Evolutionary conservation across 1,140 invertebrate species (phyloP).

Genomic region (Ptiloglossa arizonensis): DNA sequence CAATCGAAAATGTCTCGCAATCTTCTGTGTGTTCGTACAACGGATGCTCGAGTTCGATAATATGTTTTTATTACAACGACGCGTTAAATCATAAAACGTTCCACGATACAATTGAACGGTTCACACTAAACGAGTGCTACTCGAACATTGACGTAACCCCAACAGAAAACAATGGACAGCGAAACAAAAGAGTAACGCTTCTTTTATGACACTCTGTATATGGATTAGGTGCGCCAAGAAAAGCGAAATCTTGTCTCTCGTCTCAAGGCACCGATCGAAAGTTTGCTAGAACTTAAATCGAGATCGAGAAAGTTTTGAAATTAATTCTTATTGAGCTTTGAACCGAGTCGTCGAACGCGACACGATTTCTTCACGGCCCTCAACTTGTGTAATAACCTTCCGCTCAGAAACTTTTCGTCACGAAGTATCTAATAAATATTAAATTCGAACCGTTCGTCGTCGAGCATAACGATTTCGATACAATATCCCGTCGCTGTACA

Average conservation of each 20-base stretch:
- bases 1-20: no score
- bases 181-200: no score
- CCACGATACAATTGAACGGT: no score
- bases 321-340: constrained; percentile 71
- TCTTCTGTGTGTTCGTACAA: no score
- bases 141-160: no score
- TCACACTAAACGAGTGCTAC: no score
- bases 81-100: no score
- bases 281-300: constrained; percentile 72
- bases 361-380: constrained; percentile 59
- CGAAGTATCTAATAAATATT: constrained; percentile 66
- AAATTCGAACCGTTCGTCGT: constrained; percentile 58
- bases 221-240: constrained; percentile 24
- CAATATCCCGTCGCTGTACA: constrained; percentile 11
- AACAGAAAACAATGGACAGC: no score
- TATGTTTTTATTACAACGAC: no score
- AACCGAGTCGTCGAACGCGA: constrained; percentile 64
- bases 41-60: no score
- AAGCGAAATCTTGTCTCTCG: constrained; percentile 22
- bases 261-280: constrained; percentile 63
- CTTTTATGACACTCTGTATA: no score
- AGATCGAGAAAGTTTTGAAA: constrained; percentile 73
- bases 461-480: constrained; percentile 57
- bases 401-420: constrained; percentile 50
- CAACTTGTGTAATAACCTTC: constrained; percentile 66